A percentile compares a stretch with the other conserved stretches of the same genome.
Conservation (phyloP, 2,888 invertebrate species). For the Sesia apiformis region DNA sequence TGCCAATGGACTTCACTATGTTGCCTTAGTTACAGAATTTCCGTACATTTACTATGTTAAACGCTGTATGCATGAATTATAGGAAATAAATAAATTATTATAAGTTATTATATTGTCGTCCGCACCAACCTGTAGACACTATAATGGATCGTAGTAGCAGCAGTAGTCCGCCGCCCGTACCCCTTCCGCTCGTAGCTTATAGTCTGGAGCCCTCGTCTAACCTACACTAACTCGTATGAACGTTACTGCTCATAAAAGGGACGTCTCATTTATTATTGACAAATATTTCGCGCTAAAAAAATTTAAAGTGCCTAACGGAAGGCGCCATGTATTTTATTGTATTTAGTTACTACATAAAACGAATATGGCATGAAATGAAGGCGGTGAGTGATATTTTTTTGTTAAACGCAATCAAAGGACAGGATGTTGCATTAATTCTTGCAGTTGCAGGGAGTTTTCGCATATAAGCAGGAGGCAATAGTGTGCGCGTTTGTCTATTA, state of each 20-base stretch:
- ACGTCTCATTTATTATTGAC: conserved; percentile 74
- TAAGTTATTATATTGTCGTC: no score
- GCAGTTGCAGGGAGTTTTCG: conserved; percentile 4
- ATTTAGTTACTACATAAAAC: conserved; percentile 19
- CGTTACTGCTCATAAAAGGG: conserved; percentile 60
- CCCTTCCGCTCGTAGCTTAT: conserved; percentile 8
- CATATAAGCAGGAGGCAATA: neutral
- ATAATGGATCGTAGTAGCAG: no score
- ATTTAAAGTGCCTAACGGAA: conserved; percentile 53
- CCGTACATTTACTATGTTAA: no score
- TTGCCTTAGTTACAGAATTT: no score
- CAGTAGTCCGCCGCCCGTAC: no score
- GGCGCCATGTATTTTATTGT: conserved; percentile 66
- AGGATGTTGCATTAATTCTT: conserved; percentile 43
- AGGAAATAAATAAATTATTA: no score
- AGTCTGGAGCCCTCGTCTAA: conserved; percentile 25
- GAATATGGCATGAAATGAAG: conserved; percentile 39
- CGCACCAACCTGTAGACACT: no score
- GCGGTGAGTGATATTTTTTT: conserved; percentile 37
- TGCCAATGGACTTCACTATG: no score
- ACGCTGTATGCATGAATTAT: no score
- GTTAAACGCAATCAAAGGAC: conserved; percentile 31
- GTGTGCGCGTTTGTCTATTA: conserved; percentile 59
- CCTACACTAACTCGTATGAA: conserved; percentile 39
- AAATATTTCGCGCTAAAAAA: conserved; percentile 68